Evolutionary conservation across 2,113 vertebrate genomes (phyloP).

Genomic region (Indicator maculatus): DNA sequence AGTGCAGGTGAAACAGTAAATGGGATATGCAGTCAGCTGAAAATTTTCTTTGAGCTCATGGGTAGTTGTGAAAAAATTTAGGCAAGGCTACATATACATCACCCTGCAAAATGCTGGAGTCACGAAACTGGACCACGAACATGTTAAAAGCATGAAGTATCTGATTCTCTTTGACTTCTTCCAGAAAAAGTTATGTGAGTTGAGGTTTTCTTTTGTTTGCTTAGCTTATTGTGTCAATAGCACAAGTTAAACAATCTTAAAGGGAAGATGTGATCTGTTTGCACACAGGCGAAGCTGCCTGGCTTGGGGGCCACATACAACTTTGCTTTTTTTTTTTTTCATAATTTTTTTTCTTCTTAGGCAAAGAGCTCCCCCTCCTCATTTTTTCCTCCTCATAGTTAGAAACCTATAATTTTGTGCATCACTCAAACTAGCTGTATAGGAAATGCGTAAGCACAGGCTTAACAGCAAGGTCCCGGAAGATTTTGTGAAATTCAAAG

Average conservation of each 20-base stretch:
- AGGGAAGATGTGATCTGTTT: background rate
- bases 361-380: slow-evolving; percentile 49
- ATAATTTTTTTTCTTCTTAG: background rate
- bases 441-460: slow-evolving; percentile 77
- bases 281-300: slow-evolving; percentile 14
- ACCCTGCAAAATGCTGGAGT: background rate
- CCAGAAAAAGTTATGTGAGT: slow-evolving; percentile 23
- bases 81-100: background rate
- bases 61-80: background rate
- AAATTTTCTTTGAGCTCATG: background rate
- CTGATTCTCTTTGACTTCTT: background rate
- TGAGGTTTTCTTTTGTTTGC: slow-evolving; percentile 36
- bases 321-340: background rate
- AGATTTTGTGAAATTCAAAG: slow-evolving; percentile 77
- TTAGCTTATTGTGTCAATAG: slow-evolving; percentile 47
- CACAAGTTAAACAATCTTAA: slow-evolving; percentile 26
- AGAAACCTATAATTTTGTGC: slow-evolving; percentile 78
- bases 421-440: slow-evolving; percentile 75
- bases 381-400: slow-evolving; percentile 31
- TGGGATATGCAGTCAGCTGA: background rate
- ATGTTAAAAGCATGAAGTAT: background rate
- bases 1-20: background rate
- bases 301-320: background rate
- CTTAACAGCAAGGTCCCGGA: slow-evolving; percentile 76
- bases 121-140: background rate